Conservation (phyloP, 1,140 invertebrate genomes). For the Drosophila bipectinata region DNA sequence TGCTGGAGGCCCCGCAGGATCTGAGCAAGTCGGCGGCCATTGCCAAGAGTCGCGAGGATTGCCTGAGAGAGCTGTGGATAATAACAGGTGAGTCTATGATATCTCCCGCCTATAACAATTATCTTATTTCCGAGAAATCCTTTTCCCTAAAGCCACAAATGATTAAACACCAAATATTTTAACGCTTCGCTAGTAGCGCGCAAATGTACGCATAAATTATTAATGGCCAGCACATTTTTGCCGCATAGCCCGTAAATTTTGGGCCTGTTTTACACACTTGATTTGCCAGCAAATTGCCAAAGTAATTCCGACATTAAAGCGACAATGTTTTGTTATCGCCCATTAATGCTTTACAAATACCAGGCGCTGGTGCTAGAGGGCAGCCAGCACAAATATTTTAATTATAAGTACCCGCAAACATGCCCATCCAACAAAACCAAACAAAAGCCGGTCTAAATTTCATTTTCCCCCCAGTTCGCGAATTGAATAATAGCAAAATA, state of each 20-base stretch:
- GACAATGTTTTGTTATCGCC: slow-evolving; percentile 43
- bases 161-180: slow-evolving; percentile 18
- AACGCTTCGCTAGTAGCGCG: slow-evolving; percentile 12
- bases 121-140: background rate
- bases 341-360: slow-evolving; percentile 68
- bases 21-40: slow-evolving; percentile 77
- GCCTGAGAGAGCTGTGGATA: slow-evolving; percentile 83
- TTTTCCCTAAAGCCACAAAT: background rate
- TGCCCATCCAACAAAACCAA: background rate
- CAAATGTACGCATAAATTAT: slow-evolving; percentile 37
- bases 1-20: slow-evolving; percentile 82
- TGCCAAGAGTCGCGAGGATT: slow-evolving; percentile 83
- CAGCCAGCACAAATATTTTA: slow-evolving; percentile 60
- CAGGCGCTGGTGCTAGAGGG: background rate
- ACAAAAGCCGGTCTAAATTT: slow-evolving; percentile 33
- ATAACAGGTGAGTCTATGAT: slow-evolving; percentile 79
- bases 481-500: slow-evolving; percentile 66
- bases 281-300: slow-evolving; percentile 58
- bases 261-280: slow-evolving; percentile 49
- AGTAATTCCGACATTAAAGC: slow-evolving; percentile 33
- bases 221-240: slow-evolving; percentile 32
- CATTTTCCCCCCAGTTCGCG: slow-evolving; percentile 30
- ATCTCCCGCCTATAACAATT: too few relatives aligned
- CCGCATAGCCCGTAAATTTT: slow-evolving; percentile 51
- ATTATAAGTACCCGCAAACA: slow-evolving; percentile 49